Percentiles rank a stretch among this genome's conserved stretches.
These are phyloP conservation scores for Anser brachyrhynchus DNA, from an alignment of 2,113 vertebrate species.

Conservation along the genomic window DNA sequence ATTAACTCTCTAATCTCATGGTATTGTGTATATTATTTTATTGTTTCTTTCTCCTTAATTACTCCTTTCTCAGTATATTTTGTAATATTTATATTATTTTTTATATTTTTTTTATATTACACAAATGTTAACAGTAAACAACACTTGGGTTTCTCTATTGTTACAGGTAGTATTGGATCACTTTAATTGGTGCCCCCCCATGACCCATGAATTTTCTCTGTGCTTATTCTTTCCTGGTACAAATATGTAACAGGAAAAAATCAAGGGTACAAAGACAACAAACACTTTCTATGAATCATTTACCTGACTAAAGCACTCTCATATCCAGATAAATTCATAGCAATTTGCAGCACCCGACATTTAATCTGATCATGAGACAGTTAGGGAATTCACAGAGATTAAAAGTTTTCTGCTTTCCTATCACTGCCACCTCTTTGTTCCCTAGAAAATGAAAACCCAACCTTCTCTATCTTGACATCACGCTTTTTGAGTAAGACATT, in stretches of 20 bases:
- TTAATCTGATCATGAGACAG: not conserved
- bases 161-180: not conserved
- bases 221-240: not conserved
- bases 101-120: too few relatives aligned
- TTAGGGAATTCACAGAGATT: not conserved
- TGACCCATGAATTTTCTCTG: not conserved
- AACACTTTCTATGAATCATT: not conserved
- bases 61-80: not conserved
- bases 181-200: not conserved
- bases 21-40: not conserved
- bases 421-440: rapidly evolving
- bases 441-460: not conserved
- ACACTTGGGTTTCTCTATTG: too few relatives aligned
- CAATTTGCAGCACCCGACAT: not conserved
- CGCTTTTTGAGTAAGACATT: not conserved
- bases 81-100: too few relatives aligned
- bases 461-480: not conserved
- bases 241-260: not conserved
- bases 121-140: too few relatives aligned
- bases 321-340: not conserved
- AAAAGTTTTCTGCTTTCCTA: not conserved
- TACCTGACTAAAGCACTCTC: not conserved
- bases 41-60: not conserved
- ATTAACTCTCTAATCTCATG: not conserved
- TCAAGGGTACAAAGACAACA: not conserved